Percentiles rank a stretch among this genome's conserved stretches.
These are phyloP conservation scores for Malacoctenus gilli DNA, from an alignment of 2,797 vertebrate species.

Conservation along the genomic window DNA sequence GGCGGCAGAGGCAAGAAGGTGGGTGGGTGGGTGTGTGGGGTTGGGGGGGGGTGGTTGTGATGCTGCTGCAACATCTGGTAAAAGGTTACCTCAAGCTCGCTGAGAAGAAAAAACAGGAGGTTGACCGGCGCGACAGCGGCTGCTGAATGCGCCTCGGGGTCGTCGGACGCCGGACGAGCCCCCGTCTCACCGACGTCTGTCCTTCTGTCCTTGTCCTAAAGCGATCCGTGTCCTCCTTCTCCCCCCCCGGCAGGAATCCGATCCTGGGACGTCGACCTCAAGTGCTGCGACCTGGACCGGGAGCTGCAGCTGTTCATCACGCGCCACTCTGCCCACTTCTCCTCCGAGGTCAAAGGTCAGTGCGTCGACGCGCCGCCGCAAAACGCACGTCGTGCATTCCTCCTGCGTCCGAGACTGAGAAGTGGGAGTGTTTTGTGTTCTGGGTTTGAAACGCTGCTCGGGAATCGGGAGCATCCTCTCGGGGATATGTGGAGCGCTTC, in stretches of 20 bases:
- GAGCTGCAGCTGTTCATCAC: conserved; percentile 92
- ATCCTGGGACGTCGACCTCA: conserved; percentile 89
- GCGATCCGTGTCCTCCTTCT: conserved; percentile 34
- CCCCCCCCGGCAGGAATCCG: conserved; percentile 84
- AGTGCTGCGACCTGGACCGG: conserved; percentile 88
- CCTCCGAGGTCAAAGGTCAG: conserved; percentile 96
- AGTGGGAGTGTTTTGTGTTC: no score
- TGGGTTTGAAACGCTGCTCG: no score
- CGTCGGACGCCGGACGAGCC: background rate
- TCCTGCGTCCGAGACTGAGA: no score
- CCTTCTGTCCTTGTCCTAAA: conserved; percentile 11
- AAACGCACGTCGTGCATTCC: no score
- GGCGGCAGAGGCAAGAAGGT: background rate
- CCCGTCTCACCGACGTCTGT: background rate
- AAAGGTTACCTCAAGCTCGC: conserved; percentile 19
- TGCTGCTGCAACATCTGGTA: conserved; percentile 35
- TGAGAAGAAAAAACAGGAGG: background rate
- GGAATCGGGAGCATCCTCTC: no score
- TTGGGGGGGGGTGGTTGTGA: conserved; percentile 2
- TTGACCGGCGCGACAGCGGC: no score
- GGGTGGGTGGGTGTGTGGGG: no score
- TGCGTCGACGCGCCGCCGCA: conserved; percentile 38
- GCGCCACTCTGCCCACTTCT: conserved; percentile 95
- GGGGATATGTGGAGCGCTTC: no score
- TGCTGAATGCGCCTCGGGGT: background rate